Evolutionary conservation across 2,113 vertebrate genomes (phyloP).

Genomic region (Cairina moschata): DNA sequence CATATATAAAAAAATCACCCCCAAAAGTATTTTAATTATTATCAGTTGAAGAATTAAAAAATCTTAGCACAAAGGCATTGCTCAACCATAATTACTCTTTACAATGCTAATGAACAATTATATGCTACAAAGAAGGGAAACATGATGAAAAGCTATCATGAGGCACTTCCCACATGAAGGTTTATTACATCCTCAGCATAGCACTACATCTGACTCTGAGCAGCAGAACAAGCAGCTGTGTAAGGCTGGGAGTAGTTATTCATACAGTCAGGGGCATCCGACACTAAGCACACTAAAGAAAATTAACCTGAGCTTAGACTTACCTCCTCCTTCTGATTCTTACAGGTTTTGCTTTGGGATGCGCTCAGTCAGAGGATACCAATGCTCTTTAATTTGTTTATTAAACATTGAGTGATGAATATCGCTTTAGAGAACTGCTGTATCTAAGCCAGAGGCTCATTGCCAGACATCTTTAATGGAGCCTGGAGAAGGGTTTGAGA

Average conservation of each 20-base stretch:
- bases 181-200: not conserved
- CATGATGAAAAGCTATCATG: not conserved
- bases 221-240: not conserved
- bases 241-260: not conserved
- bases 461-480: not conserved
- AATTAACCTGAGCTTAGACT: not conserved
- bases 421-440: not conserved
- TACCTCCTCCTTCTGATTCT: not conserved
- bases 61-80: not conserved
- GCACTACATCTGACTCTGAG: not conserved
- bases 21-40: not conserved
- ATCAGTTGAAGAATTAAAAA: not conserved
- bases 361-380: not conserved
- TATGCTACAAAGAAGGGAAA: not conserved
- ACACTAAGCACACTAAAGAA: not conserved
- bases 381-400: not conserved
- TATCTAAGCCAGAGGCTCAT: not conserved
- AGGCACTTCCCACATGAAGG: not conserved
- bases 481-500: not conserved
- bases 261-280: not conserved
- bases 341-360: not conserved
- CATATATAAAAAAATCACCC: not conserved
- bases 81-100: conserved; percentile 9
- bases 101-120: not conserved
- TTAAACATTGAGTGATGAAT: not conserved